Conservation (phyloP, 1,140 invertebrate species). For the Drosophila bifasciata region DNA sequence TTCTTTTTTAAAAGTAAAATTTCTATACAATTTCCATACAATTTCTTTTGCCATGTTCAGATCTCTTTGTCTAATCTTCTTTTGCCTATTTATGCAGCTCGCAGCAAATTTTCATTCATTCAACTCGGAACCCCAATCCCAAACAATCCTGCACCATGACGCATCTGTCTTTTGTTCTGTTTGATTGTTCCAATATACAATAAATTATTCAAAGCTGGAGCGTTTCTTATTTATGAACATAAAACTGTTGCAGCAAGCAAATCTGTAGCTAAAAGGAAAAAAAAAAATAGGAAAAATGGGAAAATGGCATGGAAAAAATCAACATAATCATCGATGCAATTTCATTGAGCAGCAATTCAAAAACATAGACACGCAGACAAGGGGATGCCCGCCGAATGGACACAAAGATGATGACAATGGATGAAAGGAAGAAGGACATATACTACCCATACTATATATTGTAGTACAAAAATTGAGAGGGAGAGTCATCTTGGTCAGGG, state of each 20-base stretch:
- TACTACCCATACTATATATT: too few species aligned
- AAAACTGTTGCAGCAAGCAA: conserved; percentile 52
- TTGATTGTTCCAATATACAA: conserved; percentile 39
- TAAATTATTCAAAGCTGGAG: conserved; percentile 75
- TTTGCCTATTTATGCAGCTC: conserved; percentile 23
- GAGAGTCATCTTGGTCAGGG: conserved; percentile 26
- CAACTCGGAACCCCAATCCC: conserved; percentile 2
- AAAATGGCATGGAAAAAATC: conserved; percentile 49
- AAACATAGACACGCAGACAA: conserved; percentile 54
- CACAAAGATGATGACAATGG: conserved; percentile 69
- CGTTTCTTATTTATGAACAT: conserved; percentile 67
- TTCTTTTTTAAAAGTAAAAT: too few species aligned
- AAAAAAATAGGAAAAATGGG: too few species aligned
- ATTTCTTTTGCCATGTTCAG: background rate
- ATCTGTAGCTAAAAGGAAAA: conserved; percentile 4
- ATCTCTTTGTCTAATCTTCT: background rate
- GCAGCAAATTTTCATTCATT: conserved; percentile 27
- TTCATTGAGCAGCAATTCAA: conserved; percentile 78
- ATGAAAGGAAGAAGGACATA: background rate
- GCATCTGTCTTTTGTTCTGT: conserved; percentile 54
- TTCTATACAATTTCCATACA: background rate
- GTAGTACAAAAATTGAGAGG: background rate
- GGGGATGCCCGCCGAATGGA: conserved; percentile 31
- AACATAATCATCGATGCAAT: conserved; percentile 81
- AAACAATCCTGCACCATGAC: too few species aligned